phyloP scores from a whole-genome alignment of 1,140 invertebrate species.

The Zaprionus tsacasi region DNA sequence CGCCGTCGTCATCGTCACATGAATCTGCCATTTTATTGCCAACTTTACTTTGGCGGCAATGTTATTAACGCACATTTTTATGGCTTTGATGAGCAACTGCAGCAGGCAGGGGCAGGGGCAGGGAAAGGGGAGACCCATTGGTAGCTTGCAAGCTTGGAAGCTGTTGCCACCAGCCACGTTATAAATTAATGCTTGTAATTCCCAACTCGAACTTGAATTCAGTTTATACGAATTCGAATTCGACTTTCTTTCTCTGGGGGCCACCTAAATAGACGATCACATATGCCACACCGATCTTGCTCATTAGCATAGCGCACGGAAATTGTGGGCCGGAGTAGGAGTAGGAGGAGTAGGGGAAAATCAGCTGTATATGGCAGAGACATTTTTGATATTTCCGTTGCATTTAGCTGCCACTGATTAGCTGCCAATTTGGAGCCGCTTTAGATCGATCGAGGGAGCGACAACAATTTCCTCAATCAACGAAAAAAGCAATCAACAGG shows the following conservation, averaged over 20 bases:
- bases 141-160: constrained; percentile 6
- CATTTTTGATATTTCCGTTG: constrained; percentile 71
- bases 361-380: constrained; percentile 17
- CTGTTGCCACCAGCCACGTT: constrained; percentile 46
- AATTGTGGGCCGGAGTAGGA: constrained; percentile 51
- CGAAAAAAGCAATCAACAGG: constrained; percentile 11
- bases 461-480: constrained; percentile 13
- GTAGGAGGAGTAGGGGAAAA: not conserved
- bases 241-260: constrained; percentile 53
- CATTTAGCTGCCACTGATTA: constrained; percentile 71
- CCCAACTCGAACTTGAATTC: constrained; percentile 8
- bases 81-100: constrained; percentile 56
- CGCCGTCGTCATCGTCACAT: constrained; percentile 67
- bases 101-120: not conserved
- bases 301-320: constrained; percentile 73
- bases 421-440: constrained; percentile 60
- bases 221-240: constrained; percentile 9
- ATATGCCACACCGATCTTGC: not conserved
- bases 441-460: constrained; percentile 25
- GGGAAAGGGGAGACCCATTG: not conserved
- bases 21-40: constrained; percentile 83
- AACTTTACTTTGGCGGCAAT: constrained; percentile 81
- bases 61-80: constrained; percentile 83
- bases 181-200: constrained; percentile 54
- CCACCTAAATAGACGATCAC: constrained; percentile 29